phyloP scores from a whole-genome alignment of 2,797 vertebrate species.

The Xenops minutus region DNA sequence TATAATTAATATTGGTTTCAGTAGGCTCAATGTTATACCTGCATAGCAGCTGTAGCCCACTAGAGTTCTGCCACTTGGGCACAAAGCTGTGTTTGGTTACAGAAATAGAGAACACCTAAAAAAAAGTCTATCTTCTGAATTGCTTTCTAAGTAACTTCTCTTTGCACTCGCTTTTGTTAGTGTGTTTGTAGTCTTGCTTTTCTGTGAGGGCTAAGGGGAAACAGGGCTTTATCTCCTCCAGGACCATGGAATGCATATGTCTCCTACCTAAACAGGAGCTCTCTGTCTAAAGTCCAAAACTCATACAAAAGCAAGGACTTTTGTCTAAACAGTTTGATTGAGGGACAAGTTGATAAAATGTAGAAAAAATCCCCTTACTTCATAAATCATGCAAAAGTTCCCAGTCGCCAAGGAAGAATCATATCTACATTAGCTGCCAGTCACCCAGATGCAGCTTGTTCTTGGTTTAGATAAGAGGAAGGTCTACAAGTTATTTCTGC shows the following conservation, averaged over 20 bases:
- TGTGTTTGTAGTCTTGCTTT: not conserved
- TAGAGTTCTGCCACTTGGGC: not conserved
- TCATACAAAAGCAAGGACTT: not conserved
- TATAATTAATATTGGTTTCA: not conserved
- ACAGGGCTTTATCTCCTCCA: not conserved
- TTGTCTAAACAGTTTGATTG: not conserved
- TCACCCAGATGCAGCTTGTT: not conserved
- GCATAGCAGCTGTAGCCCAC: not conserved
- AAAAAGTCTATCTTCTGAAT: not conserved
- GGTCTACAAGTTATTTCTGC: not conserved
- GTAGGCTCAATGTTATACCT: not conserved
- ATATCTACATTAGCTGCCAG: not conserved
- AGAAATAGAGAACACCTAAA: not conserved
- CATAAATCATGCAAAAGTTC: not conserved
- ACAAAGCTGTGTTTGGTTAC: not conserved
- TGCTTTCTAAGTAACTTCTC: not conserved
- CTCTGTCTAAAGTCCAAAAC: not conserved
- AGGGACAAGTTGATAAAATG: not conserved
- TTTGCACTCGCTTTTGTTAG: not conserved
- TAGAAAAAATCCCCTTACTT: not conserved
- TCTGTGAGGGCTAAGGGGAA: not conserved
- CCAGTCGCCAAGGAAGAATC: not conserved
- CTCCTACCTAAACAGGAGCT: not conserved
- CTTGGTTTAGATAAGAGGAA: not conserved
- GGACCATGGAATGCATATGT: fast-evolving